These are phyloP conservation scores for Xenentodon cancila DNA, from an alignment of 2,797 vertebrate genomes.

Conservation along the genomic window DNA sequence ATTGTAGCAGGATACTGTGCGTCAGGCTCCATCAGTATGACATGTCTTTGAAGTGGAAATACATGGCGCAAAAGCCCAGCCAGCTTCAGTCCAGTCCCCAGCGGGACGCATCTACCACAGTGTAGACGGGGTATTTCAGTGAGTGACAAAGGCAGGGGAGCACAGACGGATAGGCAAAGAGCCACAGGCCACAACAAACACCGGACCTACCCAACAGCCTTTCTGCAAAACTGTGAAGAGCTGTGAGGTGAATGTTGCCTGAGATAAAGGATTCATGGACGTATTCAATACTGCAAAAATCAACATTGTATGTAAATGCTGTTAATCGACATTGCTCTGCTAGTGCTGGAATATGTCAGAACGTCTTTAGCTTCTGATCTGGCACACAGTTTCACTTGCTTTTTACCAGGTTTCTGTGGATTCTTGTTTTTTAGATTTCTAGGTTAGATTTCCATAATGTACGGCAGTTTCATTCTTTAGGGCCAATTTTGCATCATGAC, in stretches of 20 bases:
- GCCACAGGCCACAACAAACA: conserved; percentile 47
- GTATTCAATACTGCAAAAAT: conserved; percentile 16
- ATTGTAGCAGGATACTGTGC: conserved; percentile 72
- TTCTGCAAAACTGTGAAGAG: background rate
- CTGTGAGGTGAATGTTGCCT: background rate
- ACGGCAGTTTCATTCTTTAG: background rate
- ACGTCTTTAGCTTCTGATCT: conserved; percentile 12
- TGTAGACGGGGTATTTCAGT: conserved; percentile 40
- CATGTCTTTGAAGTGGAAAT: conserved; percentile 83
- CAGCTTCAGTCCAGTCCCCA: conserved; percentile 68
- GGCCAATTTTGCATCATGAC: conserved; percentile 1
- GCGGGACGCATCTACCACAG: conserved; percentile 60
- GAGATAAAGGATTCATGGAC: conserved; percentile 15
- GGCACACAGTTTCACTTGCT: conserved; percentile 7
- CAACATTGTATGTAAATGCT: conserved; percentile 30
- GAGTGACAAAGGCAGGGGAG: conserved; percentile 7
- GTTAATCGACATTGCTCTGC: conserved; percentile 16
- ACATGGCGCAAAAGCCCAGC: conserved; percentile 68
- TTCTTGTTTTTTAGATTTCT: conserved; percentile 3
- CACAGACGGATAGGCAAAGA: conserved; percentile 19
- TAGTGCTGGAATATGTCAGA: background rate
- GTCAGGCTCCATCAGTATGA: conserved; percentile 77
- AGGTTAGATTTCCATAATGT: background rate
- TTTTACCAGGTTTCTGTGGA: conserved; percentile 6
- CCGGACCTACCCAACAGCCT: conserved; percentile 20